Evolutionary conservation across 2,888 invertebrate species (phyloP), one percentile per base, ranked within the genome.

Genomic region (Tromatobia lineatoria): DNA sequence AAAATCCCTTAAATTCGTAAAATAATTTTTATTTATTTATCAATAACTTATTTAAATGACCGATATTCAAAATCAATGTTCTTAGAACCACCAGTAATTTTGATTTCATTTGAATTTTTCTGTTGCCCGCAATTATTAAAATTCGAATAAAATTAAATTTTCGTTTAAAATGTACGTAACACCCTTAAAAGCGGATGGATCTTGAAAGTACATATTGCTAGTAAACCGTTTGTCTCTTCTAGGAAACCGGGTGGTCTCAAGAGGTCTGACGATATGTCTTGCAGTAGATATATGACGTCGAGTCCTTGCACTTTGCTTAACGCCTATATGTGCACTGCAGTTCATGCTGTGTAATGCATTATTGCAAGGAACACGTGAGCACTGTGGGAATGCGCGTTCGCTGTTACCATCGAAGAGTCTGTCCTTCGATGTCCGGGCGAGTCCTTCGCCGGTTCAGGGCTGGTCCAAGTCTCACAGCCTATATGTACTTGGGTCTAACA

Each of bases 391-490:
- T 91, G 89, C 88, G 85, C 87, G 87, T 87, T 84, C 86, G 69
- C 70, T 29, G 77, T 77, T 80, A 69, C 73, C 77, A 74, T 81
- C 84, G 29, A 75, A 70, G 76, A 76, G 69, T 59, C 81, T 87
- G 91, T 91, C 91, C 91, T 91, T 91, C 91, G 89, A 82, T 61
- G 59, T 73, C 84, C 80, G 69, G 87, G 85, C 85, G 50, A 90
- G 91, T 91, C 90, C 90, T 91, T 90, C 90, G 87, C 47, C 88
- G 84, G 86, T 89, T 90, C 90, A 90, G 89, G 90, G 89, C 89
- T 90, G 89, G 70, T 88, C 59, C 70, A 25, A 34, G 69, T 54
- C 74, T 80, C 45, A 47, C 66, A 50, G 45, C 50, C 50, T 57
- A 70, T 75, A 47, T 61, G 13, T 34, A 20, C 54, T 7, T 38